Evolutionary conservation across 2,888 invertebrate species (phyloP).

Genomic region (Lochmaea capreae): DNA sequence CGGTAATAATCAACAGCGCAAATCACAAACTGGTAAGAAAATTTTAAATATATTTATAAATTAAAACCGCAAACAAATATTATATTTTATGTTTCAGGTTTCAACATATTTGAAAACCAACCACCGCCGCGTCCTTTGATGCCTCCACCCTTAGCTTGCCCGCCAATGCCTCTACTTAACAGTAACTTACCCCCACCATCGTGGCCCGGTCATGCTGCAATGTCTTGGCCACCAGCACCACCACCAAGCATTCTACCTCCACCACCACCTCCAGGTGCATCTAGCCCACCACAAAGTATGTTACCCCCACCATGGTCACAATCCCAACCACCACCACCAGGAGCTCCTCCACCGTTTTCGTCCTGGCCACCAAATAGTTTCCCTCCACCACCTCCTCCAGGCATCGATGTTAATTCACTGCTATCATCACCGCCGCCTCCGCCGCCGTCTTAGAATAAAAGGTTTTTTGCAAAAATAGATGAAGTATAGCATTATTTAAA

Average conservation of each 20-base stretch:
- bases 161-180: constrained; percentile 46
- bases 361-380: constrained; percentile 66
- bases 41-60: background rate
- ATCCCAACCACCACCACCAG: constrained; percentile 63
- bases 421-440: constrained; percentile 78
- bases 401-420: constrained; percentile 69
- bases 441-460: constrained; percentile 61
- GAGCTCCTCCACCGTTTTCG: constrained; percentile 62
- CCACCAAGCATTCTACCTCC: constrained; percentile 66
- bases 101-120: constrained; percentile 65
- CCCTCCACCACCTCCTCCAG: constrained; percentile 66
- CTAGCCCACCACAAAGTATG: constrained; percentile 65
- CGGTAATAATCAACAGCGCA: constrained; percentile 36
- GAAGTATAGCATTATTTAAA: background rate
- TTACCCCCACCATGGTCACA: constrained; percentile 69
- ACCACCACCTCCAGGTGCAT: constrained; percentile 67
- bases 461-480: background rate
- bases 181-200: constrained; percentile 64
- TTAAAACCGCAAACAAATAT: background rate
- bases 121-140: constrained; percentile 75
- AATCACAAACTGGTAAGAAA: constrained; percentile 19
- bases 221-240: constrained; percentile 66
- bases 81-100: constrained; percentile 43
- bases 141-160: constrained; percentile 68
- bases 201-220: constrained; percentile 60